Conservation (phyloP, 2,797 vertebrate species). For the Lophius americanus region DNA sequence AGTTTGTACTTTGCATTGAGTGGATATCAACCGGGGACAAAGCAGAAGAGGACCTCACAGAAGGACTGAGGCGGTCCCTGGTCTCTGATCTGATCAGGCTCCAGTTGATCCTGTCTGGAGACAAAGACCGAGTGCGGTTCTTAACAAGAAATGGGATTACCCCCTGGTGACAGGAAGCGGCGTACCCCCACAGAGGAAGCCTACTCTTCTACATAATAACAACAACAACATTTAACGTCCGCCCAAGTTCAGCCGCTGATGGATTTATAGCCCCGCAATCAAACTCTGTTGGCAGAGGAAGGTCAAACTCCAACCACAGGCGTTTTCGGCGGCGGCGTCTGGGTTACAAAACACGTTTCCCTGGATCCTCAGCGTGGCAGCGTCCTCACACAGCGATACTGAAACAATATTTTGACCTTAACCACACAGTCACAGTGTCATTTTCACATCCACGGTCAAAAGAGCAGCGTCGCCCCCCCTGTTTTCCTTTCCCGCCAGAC, state of each 20-base stretch:
- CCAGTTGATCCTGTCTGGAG: not conserved
- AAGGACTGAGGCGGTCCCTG: too few relatives aligned
- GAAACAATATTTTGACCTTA: conserved; percentile 55
- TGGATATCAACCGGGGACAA: too few relatives aligned
- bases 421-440: conserved; percentile 11
- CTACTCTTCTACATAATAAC: too few relatives aligned
- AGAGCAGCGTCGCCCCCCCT: conserved; percentile 10
- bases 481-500: conserved; percentile 20
- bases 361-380: not conserved
- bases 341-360: too few relatives aligned
- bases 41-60: too few relatives aligned
- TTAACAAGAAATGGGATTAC: not conserved
- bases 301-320: conserved; percentile 27
- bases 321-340: not conserved
- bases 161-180: too few relatives aligned
- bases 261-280: not conserved
- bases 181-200: too few relatives aligned
- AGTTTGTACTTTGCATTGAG: too few relatives aligned
- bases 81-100: conserved; percentile 3
- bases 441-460: conserved; percentile 37
- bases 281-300: not conserved
- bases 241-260: not conserved
- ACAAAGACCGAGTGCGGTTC: not conserved
- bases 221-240: too few relatives aligned
- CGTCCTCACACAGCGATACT: conserved; percentile 34